These are phyloP conservation scores for Plectus sambesii DNA, from an alignment of 1,140 invertebrate species.

Conservation along the genomic window DNA sequence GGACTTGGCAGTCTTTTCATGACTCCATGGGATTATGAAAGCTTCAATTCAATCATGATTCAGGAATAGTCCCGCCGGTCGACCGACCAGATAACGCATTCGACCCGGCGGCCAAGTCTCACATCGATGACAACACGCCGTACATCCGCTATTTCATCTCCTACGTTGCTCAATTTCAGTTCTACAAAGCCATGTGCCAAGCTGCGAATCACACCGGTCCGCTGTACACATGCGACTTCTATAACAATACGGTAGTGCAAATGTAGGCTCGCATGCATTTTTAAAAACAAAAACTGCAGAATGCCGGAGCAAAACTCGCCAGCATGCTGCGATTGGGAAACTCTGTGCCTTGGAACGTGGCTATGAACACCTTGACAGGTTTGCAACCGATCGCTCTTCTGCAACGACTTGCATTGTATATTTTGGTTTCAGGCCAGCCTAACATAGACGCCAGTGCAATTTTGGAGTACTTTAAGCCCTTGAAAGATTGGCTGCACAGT, in stretches of 20 bases:
- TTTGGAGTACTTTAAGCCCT: conserved; percentile 42
- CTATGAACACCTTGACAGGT: conserved; percentile 36
- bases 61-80: too few species aligned
- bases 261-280: too few species aligned
- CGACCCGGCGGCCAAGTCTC: conserved; percentile 45
- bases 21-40: too few species aligned
- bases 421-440: conserved; percentile 3
- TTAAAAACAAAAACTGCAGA: conserved; percentile 14
- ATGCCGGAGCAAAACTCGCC: conserved; percentile 16
- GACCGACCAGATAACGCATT: too few species aligned
- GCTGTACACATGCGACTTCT: not conserved
- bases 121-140: conserved; percentile 38
- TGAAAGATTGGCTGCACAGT: conserved; percentile 44
- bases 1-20: too few species aligned
- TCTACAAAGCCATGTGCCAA: not conserved
- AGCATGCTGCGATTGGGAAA: conserved; percentile 34
- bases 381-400: too few species aligned
- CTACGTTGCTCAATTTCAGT: conserved; percentile 21
- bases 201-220: not conserved
- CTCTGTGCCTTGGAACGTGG: conserved; percentile 40
- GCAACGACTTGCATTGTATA: not conserved
- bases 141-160: conserved; percentile 43
- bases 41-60: too few species aligned
- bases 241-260: not conserved
- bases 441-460: conserved; percentile 34